A percentile compares a stretch with the other conserved stretches of the same genome.
Conservation (phyloP, 2,888 invertebrate genomes). For the Drosophila fungiperda region DNA sequence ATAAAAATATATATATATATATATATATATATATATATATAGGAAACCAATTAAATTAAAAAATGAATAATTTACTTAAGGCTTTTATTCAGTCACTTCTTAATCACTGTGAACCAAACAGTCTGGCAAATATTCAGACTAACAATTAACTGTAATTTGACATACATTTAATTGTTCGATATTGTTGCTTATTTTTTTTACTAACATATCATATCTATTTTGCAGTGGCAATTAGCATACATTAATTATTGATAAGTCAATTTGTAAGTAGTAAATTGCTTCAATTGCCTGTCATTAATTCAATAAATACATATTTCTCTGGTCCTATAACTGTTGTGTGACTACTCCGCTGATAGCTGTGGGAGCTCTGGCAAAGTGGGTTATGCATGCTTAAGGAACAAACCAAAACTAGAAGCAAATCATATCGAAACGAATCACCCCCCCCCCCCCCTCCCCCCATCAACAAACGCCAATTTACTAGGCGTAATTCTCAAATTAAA, state of each 20-base stretch:
- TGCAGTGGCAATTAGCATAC: constrained; percentile 2
- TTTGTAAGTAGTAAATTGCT: too few species aligned
- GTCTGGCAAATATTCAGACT: not conserved
- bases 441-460: too few species aligned
- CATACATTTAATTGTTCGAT: constrained; percentile 1
- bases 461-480: too few species aligned
- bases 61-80: not conserved
- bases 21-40: not conserved
- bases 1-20: not conserved
- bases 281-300: constrained; percentile 13
- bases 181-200: not conserved
- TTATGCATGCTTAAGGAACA: not conserved
- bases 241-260: constrained; percentile 12
- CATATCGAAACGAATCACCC: not conserved
- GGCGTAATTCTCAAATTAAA: not conserved
- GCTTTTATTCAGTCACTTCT: not conserved
- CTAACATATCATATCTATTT: not conserved
- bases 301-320: constrained; percentile 36
- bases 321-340: constrained; percentile 21
- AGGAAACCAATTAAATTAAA: not conserved
- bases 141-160: not conserved
- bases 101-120: constrained; percentile 1
- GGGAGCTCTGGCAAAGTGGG: constrained; percentile 35
- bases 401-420: not conserved
- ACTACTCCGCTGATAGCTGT: constrained; percentile 39